phyloP scores from a whole-genome alignment of 2,888 invertebrate genomes.

The Azorinus chamasolen region DNA sequence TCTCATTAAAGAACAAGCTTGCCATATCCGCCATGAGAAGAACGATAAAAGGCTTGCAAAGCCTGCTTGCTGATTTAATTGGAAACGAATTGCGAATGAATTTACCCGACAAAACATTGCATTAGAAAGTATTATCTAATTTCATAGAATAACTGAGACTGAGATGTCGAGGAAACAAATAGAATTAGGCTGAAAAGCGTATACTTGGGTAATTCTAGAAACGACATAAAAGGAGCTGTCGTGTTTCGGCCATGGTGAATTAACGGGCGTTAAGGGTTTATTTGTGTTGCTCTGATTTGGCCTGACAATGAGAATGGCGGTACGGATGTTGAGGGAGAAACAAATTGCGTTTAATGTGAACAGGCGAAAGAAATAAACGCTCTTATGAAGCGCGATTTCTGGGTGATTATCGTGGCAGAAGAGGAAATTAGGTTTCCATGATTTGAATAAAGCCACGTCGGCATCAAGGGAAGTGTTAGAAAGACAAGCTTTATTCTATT shows the following conservation, averaged over 20 bases:
- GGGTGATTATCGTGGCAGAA: conserved; percentile 20
- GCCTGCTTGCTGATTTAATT: conserved; percentile 48
- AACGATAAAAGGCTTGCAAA: conserved; percentile 34
- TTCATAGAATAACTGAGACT: conserved; percentile 15
- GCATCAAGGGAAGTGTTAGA: background rate
- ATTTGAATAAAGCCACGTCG: background rate
- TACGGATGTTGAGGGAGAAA: conserved; percentile 17
- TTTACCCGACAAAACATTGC: conserved; percentile 61
- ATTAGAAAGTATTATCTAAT: conserved; percentile 52
- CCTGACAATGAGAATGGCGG: conserved; percentile 21
- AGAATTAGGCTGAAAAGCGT: conserved; percentile 21
- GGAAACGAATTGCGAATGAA: conserved; percentile 57
- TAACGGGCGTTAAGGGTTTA: conserved; percentile 6
- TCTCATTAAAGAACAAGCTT: conserved; percentile 48
- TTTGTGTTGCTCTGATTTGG: conserved; percentile 3
- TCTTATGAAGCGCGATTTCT: conserved; percentile 21
- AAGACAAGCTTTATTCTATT: too few relatives aligned
- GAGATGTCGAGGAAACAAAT: conserved; percentile 14
- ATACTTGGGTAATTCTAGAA: conserved; percentile 27
- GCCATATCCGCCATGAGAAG: conserved; percentile 31
- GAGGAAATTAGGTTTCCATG: conserved; percentile 38
- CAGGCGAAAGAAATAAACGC: conserved; percentile 35
- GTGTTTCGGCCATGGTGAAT: background rate
- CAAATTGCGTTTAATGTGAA: conserved; percentile 46
- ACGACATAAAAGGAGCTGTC: conserved; percentile 23